These are phyloP conservation scores for Nezara viridula DNA, from an alignment of 2,888 invertebrate genomes.

Conservation along the genomic window DNA sequence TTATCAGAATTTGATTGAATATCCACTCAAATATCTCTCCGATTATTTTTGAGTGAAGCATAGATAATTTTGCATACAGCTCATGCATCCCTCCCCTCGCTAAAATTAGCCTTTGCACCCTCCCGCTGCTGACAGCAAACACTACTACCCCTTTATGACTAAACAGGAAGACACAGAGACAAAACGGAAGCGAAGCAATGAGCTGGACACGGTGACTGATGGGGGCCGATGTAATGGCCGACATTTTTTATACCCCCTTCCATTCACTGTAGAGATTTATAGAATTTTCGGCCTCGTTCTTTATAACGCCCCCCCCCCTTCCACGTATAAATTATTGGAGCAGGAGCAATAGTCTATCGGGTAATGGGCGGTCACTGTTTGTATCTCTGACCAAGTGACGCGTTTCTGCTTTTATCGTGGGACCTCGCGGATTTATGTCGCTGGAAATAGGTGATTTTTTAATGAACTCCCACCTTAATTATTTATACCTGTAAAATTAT, in stretches of 20 bases:
- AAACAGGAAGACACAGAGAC: constrained; percentile 37
- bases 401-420: constrained; percentile 5
- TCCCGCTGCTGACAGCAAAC: not conserved
- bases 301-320: constrained; percentile 13
- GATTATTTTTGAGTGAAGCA: not conserved
- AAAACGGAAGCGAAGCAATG: constrained; percentile 52
- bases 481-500: not conserved
- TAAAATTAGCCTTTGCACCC: not conserved
- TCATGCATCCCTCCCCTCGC: not conserved
- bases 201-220: constrained; percentile 50
- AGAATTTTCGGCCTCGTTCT: constrained; percentile 57
- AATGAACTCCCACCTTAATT: not conserved
- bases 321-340: constrained; percentile 47
- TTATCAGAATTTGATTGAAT: too few relatives aligned
- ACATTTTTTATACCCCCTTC: constrained; percentile 51
- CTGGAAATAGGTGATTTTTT: not conserved
- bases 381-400: constrained; percentile 24
- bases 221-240: constrained; percentile 35
- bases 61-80: not conserved
- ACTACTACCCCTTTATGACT: constrained; percentile 45
- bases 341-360: constrained; percentile 17
- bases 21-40: too few relatives aligned
- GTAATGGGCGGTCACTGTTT: constrained; percentile 36
- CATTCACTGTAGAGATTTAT: constrained; percentile 53
- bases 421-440: not conserved